Conservation (phyloP, 1,140 invertebrate genomes). For the Pectinophora gossypiella region DNA sequence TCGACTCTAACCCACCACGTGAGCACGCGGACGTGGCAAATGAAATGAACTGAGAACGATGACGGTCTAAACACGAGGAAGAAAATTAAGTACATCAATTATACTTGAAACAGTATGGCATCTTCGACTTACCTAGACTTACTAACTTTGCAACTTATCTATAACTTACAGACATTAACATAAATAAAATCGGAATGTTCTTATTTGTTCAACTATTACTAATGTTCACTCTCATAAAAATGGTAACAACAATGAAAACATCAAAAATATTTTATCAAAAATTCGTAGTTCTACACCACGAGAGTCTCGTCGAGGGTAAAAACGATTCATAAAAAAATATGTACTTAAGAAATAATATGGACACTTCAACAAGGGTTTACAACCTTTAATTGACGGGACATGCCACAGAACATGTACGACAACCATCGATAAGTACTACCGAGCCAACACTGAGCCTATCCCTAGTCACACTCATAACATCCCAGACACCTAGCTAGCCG, state of each 20-base stretch:
- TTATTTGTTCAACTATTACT: slow-evolving; percentile 17
- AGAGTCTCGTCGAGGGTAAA: slow-evolving; percentile 28
- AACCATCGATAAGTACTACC: slow-evolving; percentile 37
- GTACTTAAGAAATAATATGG: slow-evolving; percentile 68
- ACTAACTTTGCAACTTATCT: slow-evolving; percentile 18
- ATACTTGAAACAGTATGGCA: slow-evolving; percentile 53
- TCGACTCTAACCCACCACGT: no score
- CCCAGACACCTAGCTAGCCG: slow-evolving; percentile 9
- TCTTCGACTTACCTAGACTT: slow-evolving; percentile 33
- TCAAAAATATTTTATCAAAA: slow-evolving; percentile 70
- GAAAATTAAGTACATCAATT: slow-evolving; percentile 48
- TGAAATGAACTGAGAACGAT: slow-evolving; percentile 7
- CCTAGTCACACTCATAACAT: slow-evolving; percentile 37
- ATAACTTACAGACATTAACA: slow-evolving; percentile 26
- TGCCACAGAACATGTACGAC: slow-evolving; percentile 22
- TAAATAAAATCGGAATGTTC: slow-evolving; percentile 62
- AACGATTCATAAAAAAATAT: slow-evolving; percentile 46
- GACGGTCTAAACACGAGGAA: not conserved
- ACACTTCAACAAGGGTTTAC: slow-evolving; percentile 55
- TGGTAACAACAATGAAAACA: slow-evolving; percentile 61
- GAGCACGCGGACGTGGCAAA: not conserved
- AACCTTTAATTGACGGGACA: slow-evolving; percentile 65
- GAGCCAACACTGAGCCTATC: slow-evolving; percentile 37
- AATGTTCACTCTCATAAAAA: slow-evolving; percentile 3
- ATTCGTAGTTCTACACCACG: slow-evolving; percentile 45